phyloP scores from a whole-genome alignment of 2,888 invertebrate species.

The Disparrhopalites patrizii region DNA sequence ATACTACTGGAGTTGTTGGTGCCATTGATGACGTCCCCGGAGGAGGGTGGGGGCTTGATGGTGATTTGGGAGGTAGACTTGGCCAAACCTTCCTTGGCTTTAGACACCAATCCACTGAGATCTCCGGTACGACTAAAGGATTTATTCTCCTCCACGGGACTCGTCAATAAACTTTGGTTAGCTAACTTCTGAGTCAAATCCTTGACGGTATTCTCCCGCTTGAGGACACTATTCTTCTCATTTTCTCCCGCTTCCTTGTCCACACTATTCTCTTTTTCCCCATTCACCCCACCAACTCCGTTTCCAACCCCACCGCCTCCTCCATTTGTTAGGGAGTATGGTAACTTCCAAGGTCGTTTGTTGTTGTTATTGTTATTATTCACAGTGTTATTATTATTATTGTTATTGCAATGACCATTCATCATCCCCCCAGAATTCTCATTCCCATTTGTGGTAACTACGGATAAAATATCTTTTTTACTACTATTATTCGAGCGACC shows the following conservation, averaged over 20 bases:
- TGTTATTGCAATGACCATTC: conserved; percentile 34
- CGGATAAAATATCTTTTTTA: conserved; percentile 35
- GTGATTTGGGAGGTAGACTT: conserved; percentile 81
- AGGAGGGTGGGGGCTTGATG: conserved; percentile 51
- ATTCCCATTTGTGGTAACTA: conserved; percentile 29
- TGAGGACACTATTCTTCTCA: conserved; percentile 62
- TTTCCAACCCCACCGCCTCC: conserved; percentile 29
- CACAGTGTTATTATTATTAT: conserved; percentile 26
- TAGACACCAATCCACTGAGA: conserved; percentile 71
- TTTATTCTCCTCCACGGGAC: conserved; percentile 53
- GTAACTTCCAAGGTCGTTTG: conserved; percentile 46
- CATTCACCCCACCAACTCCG: conserved; percentile 24
- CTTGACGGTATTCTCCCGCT: conserved; percentile 80
- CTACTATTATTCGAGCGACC: conserved; percentile 37
- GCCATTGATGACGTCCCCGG: conserved; percentile 28
- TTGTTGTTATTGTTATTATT: conserved; percentile 34
- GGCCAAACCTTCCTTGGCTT: conserved; percentile 82
- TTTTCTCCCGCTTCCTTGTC: conserved; percentile 43
- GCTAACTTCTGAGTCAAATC: conserved; percentile 81
- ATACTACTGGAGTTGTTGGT: conserved; percentile 27
- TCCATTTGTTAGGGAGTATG: conserved; percentile 34
- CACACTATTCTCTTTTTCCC: conserved; percentile 38
- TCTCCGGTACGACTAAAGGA: conserved; percentile 45
- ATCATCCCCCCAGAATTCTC: conserved; percentile 23
- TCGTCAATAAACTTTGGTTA: conserved; percentile 62